Evolutionary conservation across 1,140 invertebrate genomes (phyloP).

Genomic region (Bombyx mandarina): DNA sequence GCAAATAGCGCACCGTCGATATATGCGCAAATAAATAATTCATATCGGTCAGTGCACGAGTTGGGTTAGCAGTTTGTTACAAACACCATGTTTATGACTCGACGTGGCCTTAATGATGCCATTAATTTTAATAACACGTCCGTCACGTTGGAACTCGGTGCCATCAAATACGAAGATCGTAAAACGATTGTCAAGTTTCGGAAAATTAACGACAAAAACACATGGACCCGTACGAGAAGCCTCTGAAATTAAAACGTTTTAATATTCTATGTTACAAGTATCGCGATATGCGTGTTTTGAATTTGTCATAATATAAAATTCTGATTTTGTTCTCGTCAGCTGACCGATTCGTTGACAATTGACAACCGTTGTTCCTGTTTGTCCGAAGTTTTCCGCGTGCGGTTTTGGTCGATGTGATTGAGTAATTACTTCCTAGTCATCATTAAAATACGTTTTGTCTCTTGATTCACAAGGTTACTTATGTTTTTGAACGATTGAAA

Average conservation of each 20-base stretch:
- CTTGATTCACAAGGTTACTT: conserved; percentile 8
- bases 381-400: conserved; percentile 36
- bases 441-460: conserved; percentile 15
- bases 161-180: too few relatives aligned
- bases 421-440: conserved; percentile 53
- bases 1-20: conserved; percentile 45
- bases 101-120: conserved; percentile 12
- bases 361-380: conserved; percentile 31
- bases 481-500: too few relatives aligned
- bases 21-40: conserved; percentile 46
- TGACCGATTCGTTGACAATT: conserved; percentile 8
- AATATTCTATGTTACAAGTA: conserved; percentile 2
- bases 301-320: conserved; percentile 3
- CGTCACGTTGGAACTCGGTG: too few relatives aligned
- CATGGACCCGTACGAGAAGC: background rate
- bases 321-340: conserved; percentile 2
- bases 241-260: conserved; percentile 1
- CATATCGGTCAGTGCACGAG: conserved; percentile 39
- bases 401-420: conserved; percentile 37
- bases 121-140: conserved; percentile 1
- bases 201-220: too few relatives aligned
- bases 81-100: conserved; percentile 13
- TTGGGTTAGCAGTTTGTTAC: conserved; percentile 27
- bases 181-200: too few relatives aligned
- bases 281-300: conserved; percentile 1